phyloP scores from a whole-genome alignment of 1,140 invertebrate genomes.

The Bombus waltoni region DNA sequence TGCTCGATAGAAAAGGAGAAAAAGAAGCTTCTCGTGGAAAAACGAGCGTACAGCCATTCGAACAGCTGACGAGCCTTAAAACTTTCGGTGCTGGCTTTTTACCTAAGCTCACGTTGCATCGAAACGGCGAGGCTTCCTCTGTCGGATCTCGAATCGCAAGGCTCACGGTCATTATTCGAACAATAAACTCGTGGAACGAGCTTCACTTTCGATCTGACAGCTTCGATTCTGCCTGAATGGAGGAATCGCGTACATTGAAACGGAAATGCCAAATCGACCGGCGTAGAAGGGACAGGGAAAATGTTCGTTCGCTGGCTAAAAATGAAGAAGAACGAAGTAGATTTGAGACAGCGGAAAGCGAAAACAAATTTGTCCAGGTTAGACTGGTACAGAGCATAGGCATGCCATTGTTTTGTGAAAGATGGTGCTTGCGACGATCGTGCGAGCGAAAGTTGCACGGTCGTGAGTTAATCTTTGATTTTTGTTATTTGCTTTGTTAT shows the following conservation, averaged over 20 bases:
- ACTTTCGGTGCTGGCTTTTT: constrained; percentile 47
- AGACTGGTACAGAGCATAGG: no score
- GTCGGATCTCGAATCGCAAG: constrained; percentile 24
- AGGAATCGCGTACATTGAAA: background rate
- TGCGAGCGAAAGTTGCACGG: no score
- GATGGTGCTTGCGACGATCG: background rate
- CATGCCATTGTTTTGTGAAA: background rate
- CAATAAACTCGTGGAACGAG: constrained; percentile 39
- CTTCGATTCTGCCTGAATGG: constrained; percentile 10
- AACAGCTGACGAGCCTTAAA: constrained; percentile 53
- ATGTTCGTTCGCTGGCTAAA: background rate
- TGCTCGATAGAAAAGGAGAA: background rate
- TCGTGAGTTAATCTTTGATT: background rate
- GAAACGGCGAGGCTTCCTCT: constrained; percentile 21
- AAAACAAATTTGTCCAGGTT: background rate
- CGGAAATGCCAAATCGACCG: no score
- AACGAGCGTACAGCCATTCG: background rate
- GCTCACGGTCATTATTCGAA: constrained; percentile 38
- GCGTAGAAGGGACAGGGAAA: background rate
- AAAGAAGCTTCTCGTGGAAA: background rate
- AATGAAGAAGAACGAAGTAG: background rate
- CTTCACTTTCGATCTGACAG: constrained; percentile 12
- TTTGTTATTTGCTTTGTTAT: background rate
- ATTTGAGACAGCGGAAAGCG: background rate
- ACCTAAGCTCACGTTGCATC: constrained; percentile 50